A percentile compares a stretch with the other conserved stretches of the same genome.
Evolutionary conservation across 1,140 invertebrate genomes (phyloP).

Genomic region (Drosophila tropicalis): DNA sequence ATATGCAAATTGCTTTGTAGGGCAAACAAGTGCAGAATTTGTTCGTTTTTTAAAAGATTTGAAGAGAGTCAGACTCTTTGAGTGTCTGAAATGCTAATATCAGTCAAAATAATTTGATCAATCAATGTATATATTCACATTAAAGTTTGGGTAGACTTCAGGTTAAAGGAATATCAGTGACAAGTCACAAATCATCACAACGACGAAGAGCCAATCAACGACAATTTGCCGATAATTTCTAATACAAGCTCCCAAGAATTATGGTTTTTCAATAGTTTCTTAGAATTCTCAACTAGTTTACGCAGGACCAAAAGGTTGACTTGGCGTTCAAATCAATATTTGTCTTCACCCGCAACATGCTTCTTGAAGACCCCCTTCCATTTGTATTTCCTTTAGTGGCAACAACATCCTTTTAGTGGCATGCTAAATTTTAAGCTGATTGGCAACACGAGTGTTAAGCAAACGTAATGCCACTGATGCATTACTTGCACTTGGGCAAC

Average conservation of each 20-base stretch:
- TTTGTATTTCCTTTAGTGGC: neutral
- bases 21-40: neutral
- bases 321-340: constrained; percentile 12
- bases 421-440: constrained; percentile 71
- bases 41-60: too few species aligned
- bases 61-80: too few species aligned
- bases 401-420: constrained; percentile 12
- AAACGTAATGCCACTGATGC: constrained; percentile 34
- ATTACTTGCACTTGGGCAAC: constrained; percentile 58
- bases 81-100: too few species aligned
- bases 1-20: neutral
- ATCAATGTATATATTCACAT: too few species aligned
- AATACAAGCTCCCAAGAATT: too few species aligned
- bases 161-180: too few species aligned
- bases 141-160: too few species aligned
- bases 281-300: neutral
- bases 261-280: too few species aligned
- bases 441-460: constrained; percentile 56
- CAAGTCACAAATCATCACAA: too few species aligned
- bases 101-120: too few species aligned
- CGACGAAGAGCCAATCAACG: too few species aligned
- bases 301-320: neutral
- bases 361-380: neutral
- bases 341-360: constrained; percentile 11
- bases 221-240: too few species aligned